phyloP scores from a whole-genome alignment of 2,113 vertebrate genomes.

The Pseudolaguvia tuberculata region DNA sequence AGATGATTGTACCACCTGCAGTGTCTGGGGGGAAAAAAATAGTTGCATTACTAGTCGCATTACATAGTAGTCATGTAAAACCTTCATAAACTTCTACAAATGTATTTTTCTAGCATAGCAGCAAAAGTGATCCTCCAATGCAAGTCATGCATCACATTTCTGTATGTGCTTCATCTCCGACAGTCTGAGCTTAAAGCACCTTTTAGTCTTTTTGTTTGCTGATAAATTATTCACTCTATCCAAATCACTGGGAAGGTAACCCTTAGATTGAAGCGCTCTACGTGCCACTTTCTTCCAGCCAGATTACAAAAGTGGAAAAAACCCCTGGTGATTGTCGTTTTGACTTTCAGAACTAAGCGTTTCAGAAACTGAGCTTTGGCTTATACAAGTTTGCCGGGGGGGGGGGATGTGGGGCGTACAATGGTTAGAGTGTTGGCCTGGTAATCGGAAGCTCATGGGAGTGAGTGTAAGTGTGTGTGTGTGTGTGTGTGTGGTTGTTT shows the following conservation, averaged over 20 bases:
- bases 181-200: conserved; percentile 21
- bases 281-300: neutral
- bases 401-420: no score
- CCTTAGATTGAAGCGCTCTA: conserved; percentile 6
- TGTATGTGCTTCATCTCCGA: conserved; percentile 2
- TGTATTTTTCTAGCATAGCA: conserved; percentile 20
- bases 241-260: conserved; percentile 33
- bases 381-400: conserved; percentile 20
- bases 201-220: conserved; percentile 35
- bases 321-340: neutral
- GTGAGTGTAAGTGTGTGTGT: no score
- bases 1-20: neutral
- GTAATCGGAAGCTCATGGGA: no score
- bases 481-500: no score
- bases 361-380: neutral
- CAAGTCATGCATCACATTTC: conserved; percentile 28
- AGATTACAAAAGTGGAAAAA: neutral
- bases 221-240: conserved; percentile 37
- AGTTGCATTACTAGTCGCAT: neutral
- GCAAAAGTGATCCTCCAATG: conserved; percentile 27
- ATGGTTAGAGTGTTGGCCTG: no score
- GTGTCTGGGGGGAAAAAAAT: neutral
- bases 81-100: no score
- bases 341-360: conserved; percentile 14
- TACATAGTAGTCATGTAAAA: conserved; percentile 20